Evolutionary conservation across 2,113 vertebrate genomes (phyloP), one percentile per base, ranked within the genome.

Genomic region (Cercocebus atys): DNA sequence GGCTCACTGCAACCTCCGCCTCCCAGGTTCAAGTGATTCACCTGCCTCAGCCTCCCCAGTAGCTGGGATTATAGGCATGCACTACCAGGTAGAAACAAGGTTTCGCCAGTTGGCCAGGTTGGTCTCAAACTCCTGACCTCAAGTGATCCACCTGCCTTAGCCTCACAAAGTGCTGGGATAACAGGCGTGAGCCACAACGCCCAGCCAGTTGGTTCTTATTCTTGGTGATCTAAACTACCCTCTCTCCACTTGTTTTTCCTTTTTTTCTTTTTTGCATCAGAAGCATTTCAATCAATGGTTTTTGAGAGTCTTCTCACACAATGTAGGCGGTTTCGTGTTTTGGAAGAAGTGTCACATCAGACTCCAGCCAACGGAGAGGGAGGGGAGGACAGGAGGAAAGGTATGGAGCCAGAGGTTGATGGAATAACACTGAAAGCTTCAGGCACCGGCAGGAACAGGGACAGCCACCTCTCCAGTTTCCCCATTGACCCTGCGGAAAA

Each of bases 401-500:
- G 23, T 57, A 35, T 12, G 52, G 83, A 85, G 52, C 66, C 55
- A 10, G 5, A 75, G 79, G 84, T 27, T 59, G 40, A 96, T 10
- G 16, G 86, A 57, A 79, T 73, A 79, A 72, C 8, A 4, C 47
- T 47, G 47, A 47, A 94, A 96, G 57, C 57, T 59, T 4, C 66
- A 68, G 57, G 75, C 11, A 35, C 32, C 40, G 11, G 4, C 23
- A 91, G 97, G 92, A 93, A 96, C 30, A 6, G 3, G 85, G 14
- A 78, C 35, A 2, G 91, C 7, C 8, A 1, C n/a, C 1, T 90
- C 88, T 90, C 68, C 18, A 2, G 57, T 66, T 61, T 96, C 92
- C 94, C 91, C 47, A 70, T 4, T 57, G 72, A 94, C 96, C 98
- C 93, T 92, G 0, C 2, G 45, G 93, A 79, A 94, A 93, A 78